These are phyloP conservation scores for Rhadina sibilatrix DNA, from an alignment of 2,113 vertebrate genomes.

Conservation along the genomic window DNA sequence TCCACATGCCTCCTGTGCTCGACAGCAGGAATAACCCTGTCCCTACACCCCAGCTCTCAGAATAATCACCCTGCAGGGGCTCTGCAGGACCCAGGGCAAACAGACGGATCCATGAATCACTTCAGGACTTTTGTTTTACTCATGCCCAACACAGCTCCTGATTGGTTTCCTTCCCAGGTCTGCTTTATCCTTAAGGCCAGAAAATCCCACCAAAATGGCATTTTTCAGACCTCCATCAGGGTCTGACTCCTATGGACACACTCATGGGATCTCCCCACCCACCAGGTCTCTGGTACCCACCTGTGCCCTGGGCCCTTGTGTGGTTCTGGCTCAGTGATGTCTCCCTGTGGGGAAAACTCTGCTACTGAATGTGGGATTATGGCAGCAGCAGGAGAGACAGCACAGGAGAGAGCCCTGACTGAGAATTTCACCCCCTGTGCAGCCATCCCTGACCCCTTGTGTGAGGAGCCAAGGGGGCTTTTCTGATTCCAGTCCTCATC, in stretches of 20 bases:
- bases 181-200: neutral
- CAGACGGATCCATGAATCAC: neutral
- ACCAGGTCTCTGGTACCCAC: neutral
- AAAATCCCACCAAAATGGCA: neutral
- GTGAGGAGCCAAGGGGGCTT: neutral
- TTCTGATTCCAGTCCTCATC: conserved; percentile 27
- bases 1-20: neutral
- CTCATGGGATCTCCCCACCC: accelerated
- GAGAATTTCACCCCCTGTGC: neutral
- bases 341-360: neutral
- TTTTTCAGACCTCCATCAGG: neutral
- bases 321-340: neutral
- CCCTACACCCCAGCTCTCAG: neutral
- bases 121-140: neutral
- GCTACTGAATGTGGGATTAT: neutral
- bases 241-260: neutral
- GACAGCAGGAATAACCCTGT: neutral
- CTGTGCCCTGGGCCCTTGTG: neutral
- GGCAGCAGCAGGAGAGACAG: neutral
- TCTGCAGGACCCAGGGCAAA: neutral
- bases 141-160: neutral
- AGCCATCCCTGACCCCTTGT: neutral
- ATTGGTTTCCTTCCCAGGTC: neutral
- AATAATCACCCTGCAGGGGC: neutral
- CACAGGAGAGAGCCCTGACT: neutral